Conservation (phyloP, 2,888 invertebrate species). For the Terebella lapidaria region DNA sequence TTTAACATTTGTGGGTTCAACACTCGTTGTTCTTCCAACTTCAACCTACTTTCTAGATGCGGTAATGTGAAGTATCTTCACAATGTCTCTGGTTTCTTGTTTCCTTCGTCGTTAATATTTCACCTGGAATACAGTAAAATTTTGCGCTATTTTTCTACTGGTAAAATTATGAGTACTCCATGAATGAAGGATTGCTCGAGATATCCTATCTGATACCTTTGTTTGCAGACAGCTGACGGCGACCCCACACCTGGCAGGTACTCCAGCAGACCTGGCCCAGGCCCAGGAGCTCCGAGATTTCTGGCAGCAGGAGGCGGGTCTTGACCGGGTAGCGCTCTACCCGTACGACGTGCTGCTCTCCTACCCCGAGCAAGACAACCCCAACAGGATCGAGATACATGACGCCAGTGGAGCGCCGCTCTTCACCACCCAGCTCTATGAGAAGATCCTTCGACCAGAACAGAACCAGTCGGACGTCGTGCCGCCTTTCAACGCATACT, state of each 20-base stretch:
- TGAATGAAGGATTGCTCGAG: too few relatives aligned
- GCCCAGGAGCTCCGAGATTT: constrained; percentile 32
- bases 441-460: constrained; percentile 33
- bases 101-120: too few relatives aligned
- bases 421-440: constrained; percentile 29
- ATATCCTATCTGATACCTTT: too few relatives aligned
- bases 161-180: too few relatives aligned
- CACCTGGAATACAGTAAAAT: too few relatives aligned
- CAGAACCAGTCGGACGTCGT: constrained; percentile 37
- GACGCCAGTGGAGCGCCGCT: constrained; percentile 24
- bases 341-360: constrained; percentile 46
- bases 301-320: constrained; percentile 32
- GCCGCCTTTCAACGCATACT: constrained; percentile 44
- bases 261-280: constrained; percentile 30
- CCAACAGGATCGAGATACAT: constrained; percentile 31
- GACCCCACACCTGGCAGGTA: constrained; percentile 44
- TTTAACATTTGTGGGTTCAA: too few relatives aligned
- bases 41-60: too few relatives aligned
- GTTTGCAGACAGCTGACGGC: constrained; percentile 17
- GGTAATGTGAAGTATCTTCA: too few relatives aligned
- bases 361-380: constrained; percentile 31
- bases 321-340: constrained; percentile 37
- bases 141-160: too few relatives aligned
- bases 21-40: too few relatives aligned
- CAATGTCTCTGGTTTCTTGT: too few relatives aligned